Percentiles rank a stretch among this genome's conserved stretches.
Evolutionary conservation across 2,113 vertebrate genomes (phyloP).

Genomic region (Strix aluco): DNA sequence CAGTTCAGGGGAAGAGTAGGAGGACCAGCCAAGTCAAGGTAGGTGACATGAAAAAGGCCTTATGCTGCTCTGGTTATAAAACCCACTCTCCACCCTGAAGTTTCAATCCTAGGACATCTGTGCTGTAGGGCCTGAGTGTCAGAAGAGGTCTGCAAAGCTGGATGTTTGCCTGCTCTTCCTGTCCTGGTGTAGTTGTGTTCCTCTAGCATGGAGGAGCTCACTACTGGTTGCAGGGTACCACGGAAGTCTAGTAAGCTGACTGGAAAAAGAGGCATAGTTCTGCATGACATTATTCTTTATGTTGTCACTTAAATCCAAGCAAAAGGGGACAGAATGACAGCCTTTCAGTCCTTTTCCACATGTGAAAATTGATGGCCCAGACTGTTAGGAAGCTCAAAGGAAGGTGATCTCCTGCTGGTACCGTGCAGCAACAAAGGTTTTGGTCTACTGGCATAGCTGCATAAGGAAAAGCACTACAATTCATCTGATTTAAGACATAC

Average conservation of each 20-base stretch:
- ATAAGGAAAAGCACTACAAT: neutral
- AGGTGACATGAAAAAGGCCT: neutral
- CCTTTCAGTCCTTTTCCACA: neutral
- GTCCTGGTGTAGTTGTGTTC: neutral
- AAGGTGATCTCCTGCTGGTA: neutral
- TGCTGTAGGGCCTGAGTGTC: neutral
- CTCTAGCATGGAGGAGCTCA: fast-evolving
- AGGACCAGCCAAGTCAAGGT: neutral
- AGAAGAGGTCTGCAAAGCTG: neutral
- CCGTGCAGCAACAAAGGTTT: neutral
- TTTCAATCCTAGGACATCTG: neutral
- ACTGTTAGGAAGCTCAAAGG: neutral
- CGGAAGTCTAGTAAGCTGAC: neutral
- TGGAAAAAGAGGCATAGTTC: neutral
- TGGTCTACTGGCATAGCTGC: neutral
- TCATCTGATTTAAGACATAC: neutral
- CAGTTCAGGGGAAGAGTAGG: neutral
- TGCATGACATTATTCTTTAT: neutral
- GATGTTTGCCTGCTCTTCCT: neutral
- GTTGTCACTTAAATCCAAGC: neutral
- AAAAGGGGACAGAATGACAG: neutral
- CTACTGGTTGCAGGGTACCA: neutral
- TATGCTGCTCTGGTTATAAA: neutral
- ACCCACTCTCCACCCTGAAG: neutral
- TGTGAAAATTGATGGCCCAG: neutral